Evolutionary conservation across 37 sponge, comb jelly and placozoan genomes (phyloP), one percentile per base, ranked within the genome.

Genomic region (Hormiphora californensis): DNA sequence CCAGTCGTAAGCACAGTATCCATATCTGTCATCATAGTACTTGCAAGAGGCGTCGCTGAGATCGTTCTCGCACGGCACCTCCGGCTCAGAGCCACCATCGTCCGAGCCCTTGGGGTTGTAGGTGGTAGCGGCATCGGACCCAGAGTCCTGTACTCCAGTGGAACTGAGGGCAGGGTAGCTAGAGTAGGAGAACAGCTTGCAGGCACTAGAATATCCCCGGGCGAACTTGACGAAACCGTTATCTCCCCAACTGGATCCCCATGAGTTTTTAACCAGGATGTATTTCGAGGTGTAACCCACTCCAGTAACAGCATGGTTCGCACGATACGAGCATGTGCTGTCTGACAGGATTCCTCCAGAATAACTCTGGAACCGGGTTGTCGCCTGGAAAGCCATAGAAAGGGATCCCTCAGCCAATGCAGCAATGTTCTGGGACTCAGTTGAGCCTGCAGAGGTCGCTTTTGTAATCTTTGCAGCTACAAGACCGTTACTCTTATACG

Each of bases 201-300:
- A 57, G 3, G 4, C 27, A 4, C 30, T 28, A 30, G 9, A 4
- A 30, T 57, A 57, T 5, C 61, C 61, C 27, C 61, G 61, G 27
- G n/a, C 61, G 61, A 57, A 57, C n/a, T 57, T 57, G 17, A 57
- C 61, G n/a, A 57, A 57, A 4, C 61, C 61, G 3, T 12, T 5
- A 15, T 57, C 61, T 57, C 61, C 61, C 61, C 61, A 57, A 30
- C 61, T 57, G 23, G 30, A 5, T 57, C 61, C 61, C 61, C 61
- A 57, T 5, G 61, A 57, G 61, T 57, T 57, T 30, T 57, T 57
- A 4, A 57, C 61, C 61, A 57, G 61, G 61, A 57, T 12, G 61
- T 28, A 57, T 30, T 57, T 57, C n/a, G 61, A 15, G 3, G 61
- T 57, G 61, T 57, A 57, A 28, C 61, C 61, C 4, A 57, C 61